These are phyloP conservation scores for Forbesichthys papilliferus DNA, from an alignment of 2,113 vertebrate genomes.

Conservation along the genomic window DNA sequence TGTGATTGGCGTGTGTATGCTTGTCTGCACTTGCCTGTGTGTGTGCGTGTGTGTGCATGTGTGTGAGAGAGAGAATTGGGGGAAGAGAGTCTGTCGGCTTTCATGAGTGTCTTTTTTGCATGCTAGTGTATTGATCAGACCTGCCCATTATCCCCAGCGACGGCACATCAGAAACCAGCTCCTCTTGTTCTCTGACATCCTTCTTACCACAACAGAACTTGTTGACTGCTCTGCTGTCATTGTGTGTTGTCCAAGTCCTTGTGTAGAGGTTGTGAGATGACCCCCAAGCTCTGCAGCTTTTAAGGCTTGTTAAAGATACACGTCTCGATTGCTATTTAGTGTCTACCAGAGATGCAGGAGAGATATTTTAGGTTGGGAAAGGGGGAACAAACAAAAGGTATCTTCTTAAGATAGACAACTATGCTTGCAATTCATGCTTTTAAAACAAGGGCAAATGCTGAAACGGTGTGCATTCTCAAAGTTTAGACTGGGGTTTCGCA, in stretches of 20 bases:
- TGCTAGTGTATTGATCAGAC: constrained; percentile 60
- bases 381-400: no score
- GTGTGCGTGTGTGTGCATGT: not conserved
- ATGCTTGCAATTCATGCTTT: no score
- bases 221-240: constrained; percentile 50
- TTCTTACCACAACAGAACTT: constrained; percentile 53
- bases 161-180: constrained; percentile 56
- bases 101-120: constrained; percentile 42
- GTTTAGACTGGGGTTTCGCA: no score
- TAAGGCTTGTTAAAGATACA: no score
- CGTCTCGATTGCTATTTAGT: no score
- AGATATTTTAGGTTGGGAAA: no score
- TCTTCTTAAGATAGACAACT: no score
- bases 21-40: not conserved
- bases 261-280: constrained; percentile 15
- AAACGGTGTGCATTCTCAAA: no score
- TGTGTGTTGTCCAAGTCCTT: constrained; percentile 42
- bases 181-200: constrained; percentile 51
- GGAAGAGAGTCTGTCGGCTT: constrained; percentile 35
- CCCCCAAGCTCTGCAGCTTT: no score
- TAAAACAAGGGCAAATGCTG: no score
- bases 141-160: constrained; percentile 68
- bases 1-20: constrained; percentile 26
- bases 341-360: no score
- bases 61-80: not conserved